These are phyloP conservation scores for Drosophila seguyi DNA, from an alignment of 1,140 invertebrate species.

Conservation along the genomic window DNA sequence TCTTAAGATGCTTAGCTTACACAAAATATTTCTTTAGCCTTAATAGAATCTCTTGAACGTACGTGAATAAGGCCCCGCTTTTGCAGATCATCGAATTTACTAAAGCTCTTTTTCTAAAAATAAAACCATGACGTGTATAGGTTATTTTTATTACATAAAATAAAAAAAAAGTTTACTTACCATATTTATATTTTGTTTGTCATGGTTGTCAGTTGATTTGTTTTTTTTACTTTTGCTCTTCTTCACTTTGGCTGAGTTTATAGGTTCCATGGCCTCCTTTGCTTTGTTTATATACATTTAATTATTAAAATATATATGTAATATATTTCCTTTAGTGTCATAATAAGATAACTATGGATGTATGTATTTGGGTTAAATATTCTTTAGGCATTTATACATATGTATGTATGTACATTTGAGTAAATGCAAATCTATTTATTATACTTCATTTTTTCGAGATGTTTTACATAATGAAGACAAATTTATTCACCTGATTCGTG, in stretches of 20 bases:
- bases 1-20: conserved; percentile 84
- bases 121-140: neutral
- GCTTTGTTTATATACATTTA: neutral
- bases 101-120: conserved; percentile 91
- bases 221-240: conserved; percentile 49
- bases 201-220: conserved; percentile 45
- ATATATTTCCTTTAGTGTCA: neutral
- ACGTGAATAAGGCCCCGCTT: conserved; percentile 90
- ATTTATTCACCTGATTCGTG: neutral
- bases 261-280: neutral
- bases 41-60: conserved; percentile 88
- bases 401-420: neutral
- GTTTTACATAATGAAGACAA: neutral
- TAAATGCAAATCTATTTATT: neutral
- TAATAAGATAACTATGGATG: neutral
- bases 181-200: conserved; percentile 67
- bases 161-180: conserved; percentile 29
- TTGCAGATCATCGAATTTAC: conserved; percentile 90
- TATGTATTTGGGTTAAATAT: neutral
- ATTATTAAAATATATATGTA: neutral
- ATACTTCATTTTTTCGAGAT: neutral
- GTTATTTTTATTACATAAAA: neutral
- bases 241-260: conserved; percentile 6
- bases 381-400: neutral
- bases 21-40: conserved; percentile 89